Evolutionary conservation across 2,888 invertebrate species (phyloP).

Genomic region (Oeneis ivallda): DNA sequence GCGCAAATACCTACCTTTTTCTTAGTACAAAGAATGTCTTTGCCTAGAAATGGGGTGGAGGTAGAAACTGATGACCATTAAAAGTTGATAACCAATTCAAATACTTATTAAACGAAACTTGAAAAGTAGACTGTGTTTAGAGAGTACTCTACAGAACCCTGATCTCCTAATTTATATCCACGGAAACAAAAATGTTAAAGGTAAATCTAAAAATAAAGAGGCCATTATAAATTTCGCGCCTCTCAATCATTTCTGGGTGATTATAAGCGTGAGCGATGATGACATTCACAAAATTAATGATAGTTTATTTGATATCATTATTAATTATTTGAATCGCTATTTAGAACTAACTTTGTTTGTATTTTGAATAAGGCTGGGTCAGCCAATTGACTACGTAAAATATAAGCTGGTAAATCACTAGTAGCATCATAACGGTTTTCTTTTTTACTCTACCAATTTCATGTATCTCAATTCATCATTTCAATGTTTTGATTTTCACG

Average conservation of each 20-base stretch:
- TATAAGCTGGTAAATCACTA: too few relatives aligned
- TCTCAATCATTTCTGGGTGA: slow-evolving; percentile 44
- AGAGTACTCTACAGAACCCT: not conserved
- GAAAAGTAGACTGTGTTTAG: not conserved
- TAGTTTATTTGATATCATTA: slow-evolving; percentile 62
- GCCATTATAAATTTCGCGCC: slow-evolving; percentile 52
- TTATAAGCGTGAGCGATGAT: slow-evolving; percentile 55
- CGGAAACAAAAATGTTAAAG: slow-evolving; percentile 14
- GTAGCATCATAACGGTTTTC: not conserved
- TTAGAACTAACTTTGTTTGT: slow-evolving; percentile 40
- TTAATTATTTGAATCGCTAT: slow-evolving; percentile 73
- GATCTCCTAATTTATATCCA: slow-evolving; percentile 19
- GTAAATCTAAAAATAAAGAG: slow-evolving; percentile 25
- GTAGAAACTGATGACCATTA: too few relatives aligned
- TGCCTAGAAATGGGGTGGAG: too few relatives aligned
- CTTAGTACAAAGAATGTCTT: too few relatives aligned
- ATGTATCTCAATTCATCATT: not conserved
- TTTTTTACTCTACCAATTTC: too few relatives aligned
- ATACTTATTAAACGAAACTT: too few relatives aligned
- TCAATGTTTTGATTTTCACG: not conserved
- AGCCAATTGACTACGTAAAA: too few relatives aligned
- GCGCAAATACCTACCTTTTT: too few relatives aligned
- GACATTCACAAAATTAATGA: slow-evolving; percentile 68
- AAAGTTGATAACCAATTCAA: too few relatives aligned
- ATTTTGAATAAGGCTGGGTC: slow-evolving; percentile 13